Evolutionary conservation across 1,140 invertebrate genomes (phyloP), one percentile per base, ranked within the genome.

Genomic region (Drosophila tropicalis): DNA sequence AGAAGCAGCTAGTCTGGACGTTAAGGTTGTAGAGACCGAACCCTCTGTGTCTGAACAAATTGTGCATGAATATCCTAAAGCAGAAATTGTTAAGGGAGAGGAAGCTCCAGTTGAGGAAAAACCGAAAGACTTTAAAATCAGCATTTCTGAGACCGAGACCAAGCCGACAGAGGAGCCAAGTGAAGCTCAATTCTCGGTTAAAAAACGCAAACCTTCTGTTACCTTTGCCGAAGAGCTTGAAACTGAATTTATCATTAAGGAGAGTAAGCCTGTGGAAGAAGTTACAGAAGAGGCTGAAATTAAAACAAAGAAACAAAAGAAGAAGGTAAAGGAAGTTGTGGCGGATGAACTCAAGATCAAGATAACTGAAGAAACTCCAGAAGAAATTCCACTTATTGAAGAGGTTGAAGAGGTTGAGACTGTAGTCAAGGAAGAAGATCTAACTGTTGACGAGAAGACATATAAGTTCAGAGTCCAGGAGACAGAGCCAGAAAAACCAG

Each of bases 271-370:
- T 0, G 34, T 72, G 17, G 86, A 91, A 62, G 84, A 83, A 57
- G 75, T 91, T 13, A 70, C 79, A 2, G 84, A 91, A 69, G 77
- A 76, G 36, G 81, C 81, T 4, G 67, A 81, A 60, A 83, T 92
- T 2, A 91, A 92, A 65, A 91, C 86, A 5, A 91, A 90, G 55
- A 91, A 92, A 34, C 73, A 83, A 0, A 91, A 91, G 25, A 91
- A 91, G 78, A 91, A 87, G 67, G 63, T 76, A 2, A 85, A 76
- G 58, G 80, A 90, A 15, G 70, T 76, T 13, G 78, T 55, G 4
- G 81, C 81, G n/a, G 76, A 90, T 12, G 86, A 90, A 57, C 13
- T 84, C 0, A 90, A 85, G 19, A 90, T 86, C 9, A 36, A 68
- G 13, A 74, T 90, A 3, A 73, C 72, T 1, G 81, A 90, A 40